phyloP scores from a whole-genome alignment of 1,140 invertebrate genomes.

The Achatina immaculata region DNA sequence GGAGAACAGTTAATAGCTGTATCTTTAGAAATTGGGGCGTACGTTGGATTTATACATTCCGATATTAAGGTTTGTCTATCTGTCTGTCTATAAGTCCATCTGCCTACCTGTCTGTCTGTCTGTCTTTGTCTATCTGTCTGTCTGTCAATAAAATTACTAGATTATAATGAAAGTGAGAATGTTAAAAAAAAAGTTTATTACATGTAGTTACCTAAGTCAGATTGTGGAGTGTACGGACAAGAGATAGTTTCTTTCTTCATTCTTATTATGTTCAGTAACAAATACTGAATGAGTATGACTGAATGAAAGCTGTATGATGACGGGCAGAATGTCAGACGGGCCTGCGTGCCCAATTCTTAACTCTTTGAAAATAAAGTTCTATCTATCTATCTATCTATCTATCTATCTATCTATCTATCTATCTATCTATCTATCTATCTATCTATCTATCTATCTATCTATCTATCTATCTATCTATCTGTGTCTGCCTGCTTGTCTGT shows the following conservation, averaged over 20 bases:
- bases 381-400: slow-evolving; percentile 22
- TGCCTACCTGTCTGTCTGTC: background rate
- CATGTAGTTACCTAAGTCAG: background rate
- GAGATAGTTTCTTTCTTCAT: too few relatives aligned
- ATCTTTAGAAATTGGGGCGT: background rate
- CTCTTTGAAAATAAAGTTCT: too few relatives aligned
- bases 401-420: slow-evolving; percentile 22
- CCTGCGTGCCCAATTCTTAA: too few relatives aligned
- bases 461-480: background rate
- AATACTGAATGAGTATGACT: too few relatives aligned
- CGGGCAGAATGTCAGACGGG: too few relatives aligned
- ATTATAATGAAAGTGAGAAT: too few relatives aligned
- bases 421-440: slow-evolving; percentile 22
- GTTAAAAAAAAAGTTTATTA: too few relatives aligned
- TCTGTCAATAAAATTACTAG: too few relatives aligned
- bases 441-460: slow-evolving; percentile 13
- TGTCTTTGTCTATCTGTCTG: background rate
- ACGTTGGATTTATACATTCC: background rate
- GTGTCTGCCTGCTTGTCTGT: slow-evolving; percentile 5
- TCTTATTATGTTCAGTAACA: too few relatives aligned
- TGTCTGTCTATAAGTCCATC: background rate
- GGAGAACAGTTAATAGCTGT: too few relatives aligned
- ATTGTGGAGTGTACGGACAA: too few relatives aligned
- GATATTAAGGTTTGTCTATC: background rate
- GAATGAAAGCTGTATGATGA: too few relatives aligned